Base-by-base conservation (phyloP, 2,888 invertebrate species). In the Trichacis sp. region DNA sequence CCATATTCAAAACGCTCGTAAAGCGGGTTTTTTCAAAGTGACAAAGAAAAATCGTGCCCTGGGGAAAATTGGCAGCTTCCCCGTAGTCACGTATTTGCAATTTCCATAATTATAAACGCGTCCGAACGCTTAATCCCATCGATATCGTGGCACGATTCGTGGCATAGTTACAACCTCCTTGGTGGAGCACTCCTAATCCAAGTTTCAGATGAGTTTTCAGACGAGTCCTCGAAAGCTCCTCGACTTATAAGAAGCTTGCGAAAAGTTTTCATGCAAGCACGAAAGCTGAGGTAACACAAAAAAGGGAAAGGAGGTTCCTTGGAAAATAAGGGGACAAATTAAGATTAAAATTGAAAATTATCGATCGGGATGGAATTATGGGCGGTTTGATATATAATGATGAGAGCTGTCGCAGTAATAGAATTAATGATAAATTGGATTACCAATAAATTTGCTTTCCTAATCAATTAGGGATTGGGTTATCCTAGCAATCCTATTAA, bases 171-270 rank as follows among this genome's bases (percentile, higher is more conserved):
- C 64, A 59, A 40, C 52, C 58, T 46, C 54, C 57, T 55, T 56
- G 19, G 14, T 49, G 48, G 49, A 17, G 36, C 64, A 49, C 66
- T 53, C 65, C 73, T 79, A 81, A 82, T 82, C 79, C 76, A 73
- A 82, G 80, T 81, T 82, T 76, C 70, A 76, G 75, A 82, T 80
- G 78, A 80, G 80, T 81, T 82, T 77, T 71, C 72, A 46, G 75
- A 65, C 57, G 66, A 62, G 63, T 60, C 55, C 64, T 68, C 68
- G 68, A 66, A 69, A 73, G 71, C 76, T 72, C 77, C 74, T 77
- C 77, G 77, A 76, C 74, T 76, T 73, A 69, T 74, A 77, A 77
- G 75, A 71, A 77, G 69, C 74, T 76, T 68, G 69, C 56, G 55
- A 52, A 54, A 74, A 79, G 72, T 79, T 77, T 78, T 67, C 68